A percentile compares a stretch with the other conserved stretches of the same genome.
These are phyloP conservation scores for Dendroctonus ponderosae DNA, from an alignment of 1,140 invertebrate species.

Conservation along the genomic window DNA sequence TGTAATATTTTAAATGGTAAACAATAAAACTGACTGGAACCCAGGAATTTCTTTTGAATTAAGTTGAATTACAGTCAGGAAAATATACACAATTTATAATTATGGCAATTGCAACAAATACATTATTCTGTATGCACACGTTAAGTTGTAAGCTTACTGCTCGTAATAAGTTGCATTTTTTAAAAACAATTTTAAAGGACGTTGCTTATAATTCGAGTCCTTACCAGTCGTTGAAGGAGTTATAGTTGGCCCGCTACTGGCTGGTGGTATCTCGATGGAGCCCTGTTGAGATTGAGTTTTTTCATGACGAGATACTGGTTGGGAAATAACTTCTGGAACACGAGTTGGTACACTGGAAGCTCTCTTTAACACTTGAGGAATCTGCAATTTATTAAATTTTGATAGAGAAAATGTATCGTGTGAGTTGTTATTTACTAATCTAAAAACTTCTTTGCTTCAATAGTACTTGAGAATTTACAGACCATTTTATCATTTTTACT, in stretches of 20 bases:
- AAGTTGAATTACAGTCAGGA: too few relatives aligned
- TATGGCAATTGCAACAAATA: too few relatives aligned
- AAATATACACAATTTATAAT: too few relatives aligned
- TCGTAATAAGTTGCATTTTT: neutral
- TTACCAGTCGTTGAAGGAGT: slow-evolving; percentile 34
- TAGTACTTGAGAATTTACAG: too few relatives aligned
- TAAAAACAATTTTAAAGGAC: neutral
- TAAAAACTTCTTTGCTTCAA: too few relatives aligned
- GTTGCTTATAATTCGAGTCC: neutral
- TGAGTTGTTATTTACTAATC: too few relatives aligned
- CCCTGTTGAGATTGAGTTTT: slow-evolving; percentile 57
- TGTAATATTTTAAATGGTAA: too few relatives aligned
- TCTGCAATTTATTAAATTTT: slow-evolving; percentile 26
- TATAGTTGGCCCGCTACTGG: slow-evolving; percentile 24
- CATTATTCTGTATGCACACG: too few relatives aligned
- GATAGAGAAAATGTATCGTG: neutral
- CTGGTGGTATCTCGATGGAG: slow-evolving; percentile 48
- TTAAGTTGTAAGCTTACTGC: neutral
- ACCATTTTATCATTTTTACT: too few relatives aligned
- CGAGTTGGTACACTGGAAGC: slow-evolving; percentile 62
- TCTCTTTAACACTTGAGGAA: slow-evolving; percentile 55
- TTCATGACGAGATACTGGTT: slow-evolving; percentile 48
- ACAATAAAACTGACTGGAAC: too few relatives aligned
- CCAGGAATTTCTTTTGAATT: too few relatives aligned
- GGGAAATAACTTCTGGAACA: slow-evolving; percentile 51